Base-by-base conservation (phyloP, 2,888 invertebrate species). In the Plebejus melissa region DNA sequence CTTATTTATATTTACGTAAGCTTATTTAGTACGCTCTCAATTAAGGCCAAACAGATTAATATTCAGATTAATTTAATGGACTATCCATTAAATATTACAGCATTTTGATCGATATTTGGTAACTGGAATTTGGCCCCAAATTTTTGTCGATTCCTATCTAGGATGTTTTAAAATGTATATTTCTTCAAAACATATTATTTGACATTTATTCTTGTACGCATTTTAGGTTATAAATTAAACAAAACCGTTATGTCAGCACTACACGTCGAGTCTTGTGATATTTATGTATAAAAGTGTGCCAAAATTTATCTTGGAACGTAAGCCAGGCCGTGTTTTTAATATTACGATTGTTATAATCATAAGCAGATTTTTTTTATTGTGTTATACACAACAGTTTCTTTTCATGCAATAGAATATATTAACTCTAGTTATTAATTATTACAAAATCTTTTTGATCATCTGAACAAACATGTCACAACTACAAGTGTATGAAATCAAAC, bases 261-360 rank as follows among this genome's bases (percentile, higher is more conserved):
- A 74, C 65, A 71, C 57, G 70, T 72, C 72, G 54, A 50, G 50
- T 50, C 74, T 69, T 72, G 74, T 75, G 74, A 69, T 69, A 74
- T 72, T 74, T 74, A 70, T 72, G 72, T 72, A 74, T 77, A 71
- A 76, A 71, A 72, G 75, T 77, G 81, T 82, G 82, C 81, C 82
- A 81, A 81, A 82, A 38, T 69, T 69, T 74, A 50, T 54, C 41
- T 74, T 65, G 50, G 50, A 50, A 72, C 16, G 32, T 28, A 72
- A 71, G 72, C 13, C 54, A 72, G 50, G 72, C 13, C 46, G 16
- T 54, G 50, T 60, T 77, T 77, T 41, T 50, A 4, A 50, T 74
- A 60, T 32, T 74, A 60, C 46, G 4, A 54, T 54, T 72, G 46
- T 32, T 50, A 50, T 36, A 22, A 32, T 3, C 7, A 54, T 72